Evolutionary conservation across 2,888 invertebrate genomes (phyloP).

Genomic region (Lasioglossum leucozonium): DNA sequence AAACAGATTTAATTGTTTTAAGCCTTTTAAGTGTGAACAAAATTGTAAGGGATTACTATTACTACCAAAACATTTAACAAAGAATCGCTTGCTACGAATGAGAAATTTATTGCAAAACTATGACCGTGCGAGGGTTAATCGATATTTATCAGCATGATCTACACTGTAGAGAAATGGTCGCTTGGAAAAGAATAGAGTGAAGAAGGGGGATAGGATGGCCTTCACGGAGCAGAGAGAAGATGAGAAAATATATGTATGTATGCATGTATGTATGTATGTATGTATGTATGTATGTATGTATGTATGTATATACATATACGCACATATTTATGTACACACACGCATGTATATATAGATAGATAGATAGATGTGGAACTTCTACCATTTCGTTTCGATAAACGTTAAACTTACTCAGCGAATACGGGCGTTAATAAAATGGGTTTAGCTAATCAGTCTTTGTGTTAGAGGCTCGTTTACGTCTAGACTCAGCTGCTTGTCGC

Average conservation of each 20-base stretch:
- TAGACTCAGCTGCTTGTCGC: slow-evolving; percentile 81
- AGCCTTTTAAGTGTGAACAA: too few relatives aligned
- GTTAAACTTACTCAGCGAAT: slow-evolving; percentile 82
- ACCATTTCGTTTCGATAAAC: slow-evolving; percentile 76
- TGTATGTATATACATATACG: slow-evolving; percentile 23
- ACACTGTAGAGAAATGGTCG: not conserved
- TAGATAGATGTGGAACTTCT: slow-evolving; percentile 78
- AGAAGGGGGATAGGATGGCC: not conserved
- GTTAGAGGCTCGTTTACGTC: slow-evolving; percentile 83
- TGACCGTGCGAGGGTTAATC: not conserved
- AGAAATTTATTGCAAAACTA: not conserved
- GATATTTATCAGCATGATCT: not conserved
- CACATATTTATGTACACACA: slow-evolving; percentile 27
- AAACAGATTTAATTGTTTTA: not conserved
- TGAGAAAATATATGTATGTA: slow-evolving; percentile 20
- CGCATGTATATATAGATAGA: slow-evolving; percentile 40
- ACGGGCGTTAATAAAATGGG: slow-evolving; percentile 80
- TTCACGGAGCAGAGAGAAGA: slow-evolving; percentile 26
- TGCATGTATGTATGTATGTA: slow-evolving; percentile 13
- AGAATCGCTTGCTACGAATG: not conserved
- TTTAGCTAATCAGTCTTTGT: slow-evolving; percentile 85
- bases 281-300: slow-evolving; percentile 13
- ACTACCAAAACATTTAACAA: not conserved
- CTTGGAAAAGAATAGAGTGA: not conserved
- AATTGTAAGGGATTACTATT: not conserved